Percentiles rank a stretch among this genome's conserved stretches.
phyloP scores from a whole-genome alignment of 2,888 invertebrate species.

The Cosmorhoe ocellata region DNA sequence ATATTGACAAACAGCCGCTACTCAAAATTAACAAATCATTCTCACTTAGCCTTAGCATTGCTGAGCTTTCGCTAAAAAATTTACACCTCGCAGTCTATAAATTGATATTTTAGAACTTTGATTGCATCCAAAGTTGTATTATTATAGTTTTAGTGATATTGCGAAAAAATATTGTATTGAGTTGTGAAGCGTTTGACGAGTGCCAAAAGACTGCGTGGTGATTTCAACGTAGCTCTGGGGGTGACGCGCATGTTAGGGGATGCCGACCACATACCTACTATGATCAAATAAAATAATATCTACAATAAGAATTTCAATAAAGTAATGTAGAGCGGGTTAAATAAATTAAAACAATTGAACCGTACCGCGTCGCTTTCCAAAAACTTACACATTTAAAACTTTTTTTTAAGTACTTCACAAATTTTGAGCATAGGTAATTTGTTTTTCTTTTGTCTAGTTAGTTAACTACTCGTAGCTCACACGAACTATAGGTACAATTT shows the following conservation, averaged over 20 bases:
- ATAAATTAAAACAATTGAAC: no score
- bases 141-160: not conserved
- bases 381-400: no score
- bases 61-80: conserved; percentile 4
- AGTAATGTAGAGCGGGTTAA: no score
- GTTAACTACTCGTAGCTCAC: no score
- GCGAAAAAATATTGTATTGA: conserved; percentile 27
- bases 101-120: conserved; percentile 2
- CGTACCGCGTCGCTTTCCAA: no score
- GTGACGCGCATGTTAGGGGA: conserved; percentile 72
- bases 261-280: conserved; percentile 56
- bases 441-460: no score
- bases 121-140: not conserved
- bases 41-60: conserved; percentile 38
- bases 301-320: no score
- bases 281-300: conserved; percentile 43
- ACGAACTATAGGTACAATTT: no score
- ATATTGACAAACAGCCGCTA: conserved; percentile 30
- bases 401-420: no score
- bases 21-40: conserved; percentile 53
- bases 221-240: conserved; percentile 58
- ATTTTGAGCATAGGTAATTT: no score
- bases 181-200: conserved; percentile 63
- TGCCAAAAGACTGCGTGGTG: conserved; percentile 71
- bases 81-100: not conserved